Evolutionary conservation across 2,888 invertebrate species (phyloP).

Genomic region (Ennomos fuscantarius): DNA sequence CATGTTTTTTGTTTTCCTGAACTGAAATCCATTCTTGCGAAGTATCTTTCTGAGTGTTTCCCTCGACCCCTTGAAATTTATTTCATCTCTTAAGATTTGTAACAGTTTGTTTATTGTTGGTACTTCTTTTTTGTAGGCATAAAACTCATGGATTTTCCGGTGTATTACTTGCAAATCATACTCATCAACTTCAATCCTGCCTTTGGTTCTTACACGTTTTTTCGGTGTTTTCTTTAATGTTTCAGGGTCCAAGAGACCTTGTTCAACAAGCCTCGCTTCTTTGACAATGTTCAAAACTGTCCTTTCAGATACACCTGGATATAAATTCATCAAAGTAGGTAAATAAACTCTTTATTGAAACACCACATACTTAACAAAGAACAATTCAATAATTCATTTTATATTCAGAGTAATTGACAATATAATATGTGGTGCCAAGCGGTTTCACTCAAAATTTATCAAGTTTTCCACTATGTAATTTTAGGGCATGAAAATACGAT

Average conservation of each 20-base stretch:
- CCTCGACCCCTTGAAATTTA: slow-evolving; percentile 76
- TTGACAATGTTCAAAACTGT: slow-evolving; percentile 77
- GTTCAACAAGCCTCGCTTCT: slow-evolving; percentile 76
- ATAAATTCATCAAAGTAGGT: not conserved
- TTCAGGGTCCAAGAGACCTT: slow-evolving; percentile 76
- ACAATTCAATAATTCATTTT: no score
- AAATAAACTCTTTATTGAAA: no score
- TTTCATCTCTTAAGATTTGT: slow-evolving; percentile 76
- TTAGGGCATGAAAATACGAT: no score
- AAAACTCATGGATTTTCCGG: slow-evolving; percentile 79
- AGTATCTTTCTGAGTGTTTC: slow-evolving; percentile 76
- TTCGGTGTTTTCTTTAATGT: slow-evolving; percentile 74
- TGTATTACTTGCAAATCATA: slow-evolving; percentile 77
- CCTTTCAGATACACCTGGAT: slow-evolving; percentile 76
- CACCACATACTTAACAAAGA: no score
- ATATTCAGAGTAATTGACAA: no score
- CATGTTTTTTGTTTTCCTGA: slow-evolving; percentile 76
- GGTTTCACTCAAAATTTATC: no score
- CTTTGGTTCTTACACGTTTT: slow-evolving; percentile 75
- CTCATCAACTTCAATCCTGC: slow-evolving; percentile 78
- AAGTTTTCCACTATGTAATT: no score
- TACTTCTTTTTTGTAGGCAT: slow-evolving; percentile 78
- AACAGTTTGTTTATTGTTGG: slow-evolving; percentile 77
- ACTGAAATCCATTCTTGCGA: slow-evolving; percentile 78
- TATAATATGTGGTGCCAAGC: no score